Evolutionary conservation across 1,140 invertebrate genomes (phyloP).

Genomic region (Lamellibrachia luymesi): DNA sequence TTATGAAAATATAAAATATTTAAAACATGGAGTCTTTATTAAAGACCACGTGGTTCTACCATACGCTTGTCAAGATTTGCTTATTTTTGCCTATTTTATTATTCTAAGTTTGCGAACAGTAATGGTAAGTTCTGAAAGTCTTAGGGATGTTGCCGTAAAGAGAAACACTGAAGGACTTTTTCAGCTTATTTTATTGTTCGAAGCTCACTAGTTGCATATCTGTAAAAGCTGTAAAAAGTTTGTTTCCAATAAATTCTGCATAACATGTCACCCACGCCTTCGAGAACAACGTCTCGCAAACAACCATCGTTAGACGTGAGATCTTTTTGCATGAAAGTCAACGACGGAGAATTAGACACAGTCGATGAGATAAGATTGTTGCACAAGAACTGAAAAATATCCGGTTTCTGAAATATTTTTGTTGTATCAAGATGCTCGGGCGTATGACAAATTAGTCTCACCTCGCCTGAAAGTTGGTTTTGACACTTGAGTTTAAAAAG

Average conservation of each 20-base stretch:
- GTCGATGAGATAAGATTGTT: neutral
- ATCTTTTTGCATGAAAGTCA: neutral
- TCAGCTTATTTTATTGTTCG: neutral
- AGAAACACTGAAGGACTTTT: neutral
- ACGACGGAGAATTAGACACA: neutral
- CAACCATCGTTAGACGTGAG: neutral
- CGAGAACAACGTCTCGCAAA: neutral
- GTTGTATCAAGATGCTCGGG: neutral
- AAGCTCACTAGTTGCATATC: neutral
- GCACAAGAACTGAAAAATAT: neutral
- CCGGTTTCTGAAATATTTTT: neutral
- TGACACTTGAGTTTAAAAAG: neutral
- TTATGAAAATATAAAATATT: too few relatives aligned
- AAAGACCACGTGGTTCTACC: neutral
- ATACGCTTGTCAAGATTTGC: neutral
- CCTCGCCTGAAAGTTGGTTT: neutral
- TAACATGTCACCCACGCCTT: neutral
- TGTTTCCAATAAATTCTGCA: neutral
- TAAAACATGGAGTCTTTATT: too few relatives aligned
- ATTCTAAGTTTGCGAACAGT: neutral
- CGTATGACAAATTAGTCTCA: neutral
- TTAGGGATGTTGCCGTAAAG: neutral
- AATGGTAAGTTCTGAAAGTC: neutral
- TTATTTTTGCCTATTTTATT: neutral
- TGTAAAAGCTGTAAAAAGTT: neutral